Evolutionary conservation across 2,113 vertebrate species (phyloP).

Genomic region (Misgurnus mizolepis): DNA sequence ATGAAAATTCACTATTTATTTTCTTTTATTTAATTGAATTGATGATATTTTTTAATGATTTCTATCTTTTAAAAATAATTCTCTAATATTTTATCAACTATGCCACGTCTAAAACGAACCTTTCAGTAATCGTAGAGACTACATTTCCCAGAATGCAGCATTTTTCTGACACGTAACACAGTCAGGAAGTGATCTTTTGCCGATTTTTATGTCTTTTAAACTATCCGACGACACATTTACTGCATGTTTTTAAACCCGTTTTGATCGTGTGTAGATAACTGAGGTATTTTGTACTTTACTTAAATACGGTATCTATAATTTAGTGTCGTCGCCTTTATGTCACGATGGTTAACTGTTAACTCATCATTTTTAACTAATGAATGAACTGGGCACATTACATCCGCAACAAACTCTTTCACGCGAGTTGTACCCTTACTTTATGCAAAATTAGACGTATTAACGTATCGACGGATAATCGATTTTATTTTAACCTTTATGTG

Average conservation of each 20-base stretch:
- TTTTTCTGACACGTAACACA: conserved; percentile 1
- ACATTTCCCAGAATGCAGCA: conserved; percentile 47
- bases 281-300: neutral
- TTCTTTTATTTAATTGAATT: no score
- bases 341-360: neutral
- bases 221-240: neutral
- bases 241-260: neutral
- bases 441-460: neutral
- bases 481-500: neutral
- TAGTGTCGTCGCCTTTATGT: neutral
- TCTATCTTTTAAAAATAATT: no score
- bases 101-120: no score
- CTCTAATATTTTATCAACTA: no score
- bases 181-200: conserved; percentile 33
- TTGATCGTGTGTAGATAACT: neutral
- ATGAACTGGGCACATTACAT: conserved; percentile 22
- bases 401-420: neutral
- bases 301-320: neutral
- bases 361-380: conserved; percentile 37
- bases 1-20: no score
- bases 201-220: neutral
- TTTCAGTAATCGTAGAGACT: conserved; percentile 10
- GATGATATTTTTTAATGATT: no score
- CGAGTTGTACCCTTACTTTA: neutral
- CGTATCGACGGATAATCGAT: neutral